Evolutionary conservation across 2,113 vertebrate species (phyloP), one percentile per base, ranked within the genome.

Genomic region (Thalassoma bifasciatum): DNA sequence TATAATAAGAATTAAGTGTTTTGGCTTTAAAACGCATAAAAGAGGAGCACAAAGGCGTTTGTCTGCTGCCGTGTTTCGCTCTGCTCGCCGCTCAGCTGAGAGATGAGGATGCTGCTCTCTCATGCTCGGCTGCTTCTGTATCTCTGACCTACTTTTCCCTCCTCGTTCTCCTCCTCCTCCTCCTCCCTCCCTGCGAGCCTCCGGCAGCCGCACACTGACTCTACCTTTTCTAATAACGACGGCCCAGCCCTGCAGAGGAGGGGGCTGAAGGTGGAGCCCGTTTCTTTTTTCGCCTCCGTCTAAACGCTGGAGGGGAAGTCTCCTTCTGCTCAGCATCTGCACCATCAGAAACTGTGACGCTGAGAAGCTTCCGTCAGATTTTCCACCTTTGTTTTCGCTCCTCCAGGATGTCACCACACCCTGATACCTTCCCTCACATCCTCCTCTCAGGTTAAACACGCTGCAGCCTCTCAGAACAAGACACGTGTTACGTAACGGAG

Each of bases 91-190:
- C 61, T 79, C 74, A 69, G 83, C 86, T 77, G 58, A 70, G 77
- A 81, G 76, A 77, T 58, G 52, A 75, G 71, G 89, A 92, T 87
- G 91, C 89, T 88, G 81, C 78, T 71, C 85, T 91, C 86, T 91
- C 86, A 92, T 76, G 92, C 85, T 84, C 62, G 83, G 59, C 61
- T 90, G 90, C 82, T 60, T 75, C 84, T 86, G 82, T 53, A 79
- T 87, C 85, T 83, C 84, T 93, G 92, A 92, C 92, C 93, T 93
- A 93, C 88, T 93, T 94, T 89, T 66, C n/a, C 19, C 46, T 49
- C 77, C 30, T 16, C 77, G 30, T 70, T 81, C 10, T 62, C 83
- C 40, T 12, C 66, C 74, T 74, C 56, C 56, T 56, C 60, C 1
- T 49, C 1, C 13, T 44, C 42, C 3, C 22, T 38, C 68, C 62